phyloP scores from a whole-genome alignment of 92 coral and sea anemone genomes.

The Heteractis magnifica region DNA sequence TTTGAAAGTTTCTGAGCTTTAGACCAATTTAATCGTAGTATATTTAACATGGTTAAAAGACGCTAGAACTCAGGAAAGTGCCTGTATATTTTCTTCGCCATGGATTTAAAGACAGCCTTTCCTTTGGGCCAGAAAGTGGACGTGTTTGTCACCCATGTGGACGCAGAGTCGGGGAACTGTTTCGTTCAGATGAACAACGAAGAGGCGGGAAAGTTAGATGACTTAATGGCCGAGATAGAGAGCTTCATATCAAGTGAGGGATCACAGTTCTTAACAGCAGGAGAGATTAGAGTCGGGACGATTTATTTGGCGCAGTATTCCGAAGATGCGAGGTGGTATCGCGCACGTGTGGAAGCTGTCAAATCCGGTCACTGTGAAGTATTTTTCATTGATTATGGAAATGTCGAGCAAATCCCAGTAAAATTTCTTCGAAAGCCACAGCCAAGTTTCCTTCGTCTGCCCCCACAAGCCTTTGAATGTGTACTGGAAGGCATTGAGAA shows the following conservation, averaged over 20 bases:
- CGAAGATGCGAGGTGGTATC: conserved; percentile 85
- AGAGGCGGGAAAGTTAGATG: conserved; percentile 78
- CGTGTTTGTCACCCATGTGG: conserved; percentile 90
- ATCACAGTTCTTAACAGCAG: conserved; percentile 38
- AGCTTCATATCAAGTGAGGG: conserved; percentile 48
- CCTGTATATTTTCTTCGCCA: conserved; percentile 19
- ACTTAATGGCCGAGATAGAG: conserved; percentile 84
- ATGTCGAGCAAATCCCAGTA: conserved; percentile 67
- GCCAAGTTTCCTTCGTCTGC: conserved; percentile 67
- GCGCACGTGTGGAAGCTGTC: conserved; percentile 80
- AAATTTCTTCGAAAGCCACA: conserved; percentile 55
- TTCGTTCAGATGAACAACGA: conserved; percentile 82
- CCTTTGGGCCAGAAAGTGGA: conserved; percentile 85
- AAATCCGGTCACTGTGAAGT: conserved; percentile 66
- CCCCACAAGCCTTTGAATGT: conserved; percentile 86
- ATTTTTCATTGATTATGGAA: conserved; percentile 94
- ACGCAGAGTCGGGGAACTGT: conserved; percentile 64
- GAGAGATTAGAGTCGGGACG: conserved; percentile 60
- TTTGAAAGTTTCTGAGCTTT: background rate
- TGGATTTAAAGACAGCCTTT: conserved; percentile 81
- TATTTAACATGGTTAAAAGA: background rate
- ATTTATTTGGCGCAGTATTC: conserved; percentile 77
- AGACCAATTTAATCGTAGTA: background rate
- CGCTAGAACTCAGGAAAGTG: background rate
- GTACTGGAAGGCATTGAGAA: conserved; percentile 65